phyloP scores from a whole-genome alignment of 2,113 vertebrate species.

The Crypturellus undulatus region DNA sequence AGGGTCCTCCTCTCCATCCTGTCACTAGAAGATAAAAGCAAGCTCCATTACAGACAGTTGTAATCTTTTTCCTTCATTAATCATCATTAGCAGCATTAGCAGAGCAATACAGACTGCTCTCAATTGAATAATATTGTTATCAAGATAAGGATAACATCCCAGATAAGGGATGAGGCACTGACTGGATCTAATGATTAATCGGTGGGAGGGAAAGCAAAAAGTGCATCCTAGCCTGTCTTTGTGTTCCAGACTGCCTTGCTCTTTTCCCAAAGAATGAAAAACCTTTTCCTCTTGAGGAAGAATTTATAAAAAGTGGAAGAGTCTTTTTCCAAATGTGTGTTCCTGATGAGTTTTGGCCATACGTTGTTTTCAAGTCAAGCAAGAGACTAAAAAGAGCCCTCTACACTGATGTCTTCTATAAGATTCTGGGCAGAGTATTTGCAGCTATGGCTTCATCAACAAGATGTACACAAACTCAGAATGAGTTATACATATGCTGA shows the following conservation, averaged over 20 bases:
- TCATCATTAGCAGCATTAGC: neutral
- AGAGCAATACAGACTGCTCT: neutral
- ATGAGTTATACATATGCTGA: neutral
- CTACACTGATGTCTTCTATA: neutral
- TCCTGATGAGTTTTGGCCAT: neutral
- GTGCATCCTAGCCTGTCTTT: neutral
- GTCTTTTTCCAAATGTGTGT: neutral
- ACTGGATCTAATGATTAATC: neutral
- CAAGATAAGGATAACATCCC: neutral
- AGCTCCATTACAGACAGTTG: neutral
- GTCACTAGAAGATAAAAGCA: neutral
- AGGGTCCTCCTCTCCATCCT: neutral
- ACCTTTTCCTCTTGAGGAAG: neutral
- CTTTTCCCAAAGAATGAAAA: neutral
- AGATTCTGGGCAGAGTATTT: neutral
- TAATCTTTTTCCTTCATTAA: neutral
- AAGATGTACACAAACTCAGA: neutral
- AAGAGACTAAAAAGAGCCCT: neutral
- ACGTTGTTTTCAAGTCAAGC: neutral
- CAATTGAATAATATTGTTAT: neutral
- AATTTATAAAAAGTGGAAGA: neutral
- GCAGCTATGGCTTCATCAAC: conserved; percentile 23
- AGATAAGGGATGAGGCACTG: neutral
- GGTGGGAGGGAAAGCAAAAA: neutral
- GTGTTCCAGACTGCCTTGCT: neutral